Evolutionary conservation across 2,888 invertebrate species (phyloP).

Genomic region (Bombylius major): DNA sequence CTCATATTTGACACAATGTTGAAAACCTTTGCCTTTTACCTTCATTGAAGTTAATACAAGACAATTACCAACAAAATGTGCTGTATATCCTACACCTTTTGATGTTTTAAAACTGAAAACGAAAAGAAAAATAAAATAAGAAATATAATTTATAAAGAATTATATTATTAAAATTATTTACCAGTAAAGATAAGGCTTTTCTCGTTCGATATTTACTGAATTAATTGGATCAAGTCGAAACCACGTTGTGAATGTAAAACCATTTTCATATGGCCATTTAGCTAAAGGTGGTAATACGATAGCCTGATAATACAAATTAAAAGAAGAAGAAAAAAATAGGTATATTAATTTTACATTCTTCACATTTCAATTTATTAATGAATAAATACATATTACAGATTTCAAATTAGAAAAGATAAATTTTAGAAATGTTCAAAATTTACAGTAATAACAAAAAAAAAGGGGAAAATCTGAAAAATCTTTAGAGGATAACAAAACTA

Average conservation of each 20-base stretch:
- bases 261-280: slow-evolving; percentile 98
- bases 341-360: neutral
- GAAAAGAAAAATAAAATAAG: slow-evolving; percentile 11
- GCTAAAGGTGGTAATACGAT: slow-evolving; percentile 94
- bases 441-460: too few relatives aligned
- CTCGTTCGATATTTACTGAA: slow-evolving; percentile 96
- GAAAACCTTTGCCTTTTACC: slow-evolving; percentile 96
- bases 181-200: slow-evolving; percentile 98
- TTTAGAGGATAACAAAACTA: too few relatives aligned
- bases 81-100: slow-evolving; percentile 97
- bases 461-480: too few relatives aligned
- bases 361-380: too few relatives aligned
- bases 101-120: slow-evolving; percentile 89
- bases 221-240: slow-evolving; percentile 96
- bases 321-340: neutral
- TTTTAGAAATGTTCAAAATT: too few relatives aligned
- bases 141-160: neutral
- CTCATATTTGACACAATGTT: slow-evolving; percentile 99
- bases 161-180: slow-evolving; percentile 37
- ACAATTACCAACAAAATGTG: slow-evolving; percentile 98
- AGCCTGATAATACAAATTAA: slow-evolving; percentile 51
- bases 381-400: neutral
- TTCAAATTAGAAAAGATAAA: neutral
- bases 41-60: slow-evolving; percentile 98
- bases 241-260: slow-evolving; percentile 99